Evolutionary conservation across 2,797 vertebrate species (phyloP).

Genomic region (Alfaro cultratus): DNA sequence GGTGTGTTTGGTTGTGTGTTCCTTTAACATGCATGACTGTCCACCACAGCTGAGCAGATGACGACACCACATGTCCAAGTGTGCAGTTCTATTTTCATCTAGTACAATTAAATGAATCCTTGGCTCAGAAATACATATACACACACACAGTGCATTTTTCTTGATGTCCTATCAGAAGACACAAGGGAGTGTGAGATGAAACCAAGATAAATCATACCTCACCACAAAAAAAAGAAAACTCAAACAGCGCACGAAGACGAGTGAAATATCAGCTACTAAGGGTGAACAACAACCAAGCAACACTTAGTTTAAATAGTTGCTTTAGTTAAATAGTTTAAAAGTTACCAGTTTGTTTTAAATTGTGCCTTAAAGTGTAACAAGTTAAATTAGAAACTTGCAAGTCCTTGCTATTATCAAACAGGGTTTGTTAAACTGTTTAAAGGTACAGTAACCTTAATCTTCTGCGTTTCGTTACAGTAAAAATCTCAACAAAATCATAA

Average conservation of each 20-base stretch:
- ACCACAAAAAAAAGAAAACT: conserved; percentile 29
- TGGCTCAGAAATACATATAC: neutral
- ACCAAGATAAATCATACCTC: conserved; percentile 17
- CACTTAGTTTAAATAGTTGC: too few relatives aligned
- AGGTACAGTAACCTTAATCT: neutral
- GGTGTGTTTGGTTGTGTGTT: neutral
- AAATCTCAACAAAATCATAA: neutral
- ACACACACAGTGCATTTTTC: neutral
- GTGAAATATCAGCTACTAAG: neutral
- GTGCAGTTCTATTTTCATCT: neutral
- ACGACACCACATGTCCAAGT: neutral
- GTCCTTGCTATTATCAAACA: neutral
- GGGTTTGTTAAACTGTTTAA: neutral
- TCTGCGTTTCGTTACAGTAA: neutral
- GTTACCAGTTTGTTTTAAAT: too few relatives aligned
- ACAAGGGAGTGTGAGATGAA: conserved; percentile 24
- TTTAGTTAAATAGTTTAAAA: too few relatives aligned
- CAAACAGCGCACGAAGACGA: neutral
- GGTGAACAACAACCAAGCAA: neutral
- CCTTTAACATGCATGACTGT: conserved; percentile 27
- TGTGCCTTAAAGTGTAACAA: neutral
- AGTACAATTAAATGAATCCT: neutral
- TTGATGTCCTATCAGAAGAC: neutral
- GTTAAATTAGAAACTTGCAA: neutral
- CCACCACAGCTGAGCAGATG: conserved; percentile 15